Evolutionary conservation across 1,140 invertebrate species (phyloP), one percentile per base, ranked within the genome.

Genomic region (Bombus waltoni): DNA sequence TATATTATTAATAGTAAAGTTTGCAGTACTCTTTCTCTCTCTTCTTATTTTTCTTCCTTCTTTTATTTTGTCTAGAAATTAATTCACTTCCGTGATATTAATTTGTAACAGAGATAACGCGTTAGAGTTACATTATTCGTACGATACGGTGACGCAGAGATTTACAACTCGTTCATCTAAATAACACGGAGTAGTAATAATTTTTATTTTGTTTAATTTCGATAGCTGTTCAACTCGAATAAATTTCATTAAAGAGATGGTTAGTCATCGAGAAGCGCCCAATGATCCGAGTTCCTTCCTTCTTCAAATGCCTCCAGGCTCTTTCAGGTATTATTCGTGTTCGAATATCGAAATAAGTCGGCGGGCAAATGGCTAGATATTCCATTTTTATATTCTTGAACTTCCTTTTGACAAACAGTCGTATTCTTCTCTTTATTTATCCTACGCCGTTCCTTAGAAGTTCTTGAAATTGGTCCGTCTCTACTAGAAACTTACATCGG

Each of bases 401-500:
- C 53, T 42, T 75, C 44, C 22, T 38, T 47, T 47, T 32, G 62
- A 35, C 80, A 28, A n/a, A 15, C 62, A 28, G 78, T 84, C 81
- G 70, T 70, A 44, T 80, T 78, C 70, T 79, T 68, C 74, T 72
- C 70, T 70, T 81, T 81, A 32, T 71, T 90, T 87, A 72, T 84
- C 87, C 73, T 32, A 53, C 75, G 78, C 81, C 81, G 86, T 84
- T 74, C 79, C 72, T 73, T 74, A 6, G 9, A 87, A 89, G 44
- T 90, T 91, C 89, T 75, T 74, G 81, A 92, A 92, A 92, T 88
- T 91, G 89, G 85, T 85, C 81, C 66, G 71, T 86, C 71, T 73
- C 68, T 80, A 68, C 89, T 75, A 79, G 70, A 91, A 92, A 92
- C 86, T 92, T 93, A 86, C 89, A 89, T 88, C 90, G 80, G 86